phyloP scores from a whole-genome alignment of 2,113 vertebrate species.

The Dicerorhinus sumatrensis region DNA sequence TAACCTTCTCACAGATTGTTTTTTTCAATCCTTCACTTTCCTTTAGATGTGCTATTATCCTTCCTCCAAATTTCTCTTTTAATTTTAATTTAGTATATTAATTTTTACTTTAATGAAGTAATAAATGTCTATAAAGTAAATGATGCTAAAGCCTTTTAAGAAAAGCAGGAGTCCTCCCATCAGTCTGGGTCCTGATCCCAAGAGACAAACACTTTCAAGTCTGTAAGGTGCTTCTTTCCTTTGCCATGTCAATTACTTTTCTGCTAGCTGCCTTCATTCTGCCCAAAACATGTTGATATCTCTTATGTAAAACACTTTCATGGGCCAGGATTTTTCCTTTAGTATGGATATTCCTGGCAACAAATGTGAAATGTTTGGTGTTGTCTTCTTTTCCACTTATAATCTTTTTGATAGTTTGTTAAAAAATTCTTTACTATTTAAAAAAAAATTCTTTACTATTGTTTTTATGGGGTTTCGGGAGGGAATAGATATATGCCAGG shows the following conservation, averaged over 20 bases:
- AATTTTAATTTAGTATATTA: conserved; percentile 24
- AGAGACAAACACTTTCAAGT: background rate
- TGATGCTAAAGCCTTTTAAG: background rate
- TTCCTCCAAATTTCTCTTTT: conserved; percentile 18
- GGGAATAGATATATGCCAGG: background rate
- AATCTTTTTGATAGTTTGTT: background rate
- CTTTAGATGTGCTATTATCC: background rate
- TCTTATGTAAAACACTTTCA: background rate
- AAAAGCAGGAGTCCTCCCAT: background rate
- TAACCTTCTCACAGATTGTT: background rate
- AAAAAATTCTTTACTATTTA: background rate
- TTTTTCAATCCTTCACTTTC: background rate
- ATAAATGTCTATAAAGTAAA: background rate
- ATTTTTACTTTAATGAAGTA: conserved; percentile 34
- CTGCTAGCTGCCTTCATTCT: background rate
- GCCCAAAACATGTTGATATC: background rate
- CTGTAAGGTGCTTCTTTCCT: background rate
- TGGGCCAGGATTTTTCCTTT: background rate
- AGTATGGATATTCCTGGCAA: background rate
- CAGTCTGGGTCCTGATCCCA: background rate
- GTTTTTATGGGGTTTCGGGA: background rate
- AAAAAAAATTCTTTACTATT: background rate
- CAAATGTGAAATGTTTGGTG: background rate
- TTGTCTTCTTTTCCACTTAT: background rate
- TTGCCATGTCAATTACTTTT: background rate